Evolutionary conservation across 2,797 vertebrate genomes (phyloP), one percentile per base, ranked within the genome.

Genomic region (Gastrophryne carolinensis): DNA sequence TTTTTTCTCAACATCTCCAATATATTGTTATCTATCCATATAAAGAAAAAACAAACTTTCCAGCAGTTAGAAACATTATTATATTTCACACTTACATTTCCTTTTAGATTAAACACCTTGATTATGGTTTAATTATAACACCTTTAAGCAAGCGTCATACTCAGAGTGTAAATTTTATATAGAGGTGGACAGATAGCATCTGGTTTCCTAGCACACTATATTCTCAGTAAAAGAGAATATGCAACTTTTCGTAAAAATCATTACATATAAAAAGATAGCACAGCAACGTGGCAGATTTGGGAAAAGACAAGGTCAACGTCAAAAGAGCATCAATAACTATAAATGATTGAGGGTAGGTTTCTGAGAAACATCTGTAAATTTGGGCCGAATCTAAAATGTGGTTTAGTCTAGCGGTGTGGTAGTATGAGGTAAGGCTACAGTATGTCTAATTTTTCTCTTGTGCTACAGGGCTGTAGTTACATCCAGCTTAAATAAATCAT

Each of bases 81-180:
- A 8, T 11, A 15, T 7, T 67, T 67, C 64, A 68, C 34, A 68
- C 65, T 54, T 68, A 13, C 17, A 21, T 19, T 68, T 68, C 65
- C 50, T 68, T 68, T 68, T 39, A 54, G 65, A 29, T 68, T 26
- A 9, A 54, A 24, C 7, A 44, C 19, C 4, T 19, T 39, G 32
- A 39, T 54, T 24, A 39, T n/a, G 52, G 49, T 47, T 52, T 24
- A 23, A 23, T 47, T 52, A 10, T 52, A 34, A 52, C 63, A 32
- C 49, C 50, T 54, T 39, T 39, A 4, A 13, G 34, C 11, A n/a
- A 29, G 30, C 52, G 47, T 66, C 24, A 49, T 17, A 26, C 39
- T 26, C 35, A 13, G 13, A 65, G 9, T 47, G 23, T 23, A 52
- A 52, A 52, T 15, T 32, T 10, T 13, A 15, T 34, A 44, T 17